phyloP scores from a whole-genome alignment of 1,140 invertebrate genomes.

The Sycophaga agraensis region DNA sequence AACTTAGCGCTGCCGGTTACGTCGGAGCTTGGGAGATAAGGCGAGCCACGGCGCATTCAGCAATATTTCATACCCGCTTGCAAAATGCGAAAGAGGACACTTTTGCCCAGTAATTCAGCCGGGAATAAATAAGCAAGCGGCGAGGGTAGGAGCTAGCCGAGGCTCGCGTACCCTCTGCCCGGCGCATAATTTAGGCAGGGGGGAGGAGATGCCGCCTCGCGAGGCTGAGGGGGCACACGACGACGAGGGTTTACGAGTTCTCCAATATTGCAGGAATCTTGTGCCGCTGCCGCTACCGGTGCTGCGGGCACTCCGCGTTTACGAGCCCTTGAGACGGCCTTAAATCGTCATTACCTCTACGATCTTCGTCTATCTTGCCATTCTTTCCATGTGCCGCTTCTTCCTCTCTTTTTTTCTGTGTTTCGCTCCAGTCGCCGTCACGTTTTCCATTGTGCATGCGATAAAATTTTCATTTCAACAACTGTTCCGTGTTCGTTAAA shows the following conservation, averaged over 20 bases:
- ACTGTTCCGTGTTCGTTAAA: slow-evolving; percentile 13
- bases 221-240: too few species aligned
- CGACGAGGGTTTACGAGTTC: slow-evolving; percentile 37
- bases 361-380: too few species aligned
- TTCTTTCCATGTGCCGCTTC: neutral
- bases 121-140: slow-evolving; percentile 23
- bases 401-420: neutral
- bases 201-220: slow-evolving; percentile 26
- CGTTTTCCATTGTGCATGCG: slow-evolving; percentile 1
- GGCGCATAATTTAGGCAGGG: slow-evolving; percentile 39
- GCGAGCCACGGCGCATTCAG: neutral
- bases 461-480: slow-evolving; percentile 30
- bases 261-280: slow-evolving; percentile 43
- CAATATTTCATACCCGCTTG: slow-evolving; percentile 22
- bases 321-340: slow-evolving; percentile 38
- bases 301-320: slow-evolving; percentile 33
- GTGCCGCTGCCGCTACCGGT: slow-evolving; percentile 20
- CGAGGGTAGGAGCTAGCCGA: neutral
- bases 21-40: neutral
- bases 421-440: neutral
- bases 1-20: slow-evolving; percentile 8
- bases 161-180: neutral
- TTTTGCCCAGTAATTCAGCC: slow-evolving; percentile 22
- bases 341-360: slow-evolving; percentile 36
- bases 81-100: slow-evolving; percentile 22